A percentile compares a stretch with the other conserved stretches of the same genome.
Evolutionary conservation across 1,140 invertebrate genomes (phyloP).

Genomic region (Acromyrmex echinatior): DNA sequence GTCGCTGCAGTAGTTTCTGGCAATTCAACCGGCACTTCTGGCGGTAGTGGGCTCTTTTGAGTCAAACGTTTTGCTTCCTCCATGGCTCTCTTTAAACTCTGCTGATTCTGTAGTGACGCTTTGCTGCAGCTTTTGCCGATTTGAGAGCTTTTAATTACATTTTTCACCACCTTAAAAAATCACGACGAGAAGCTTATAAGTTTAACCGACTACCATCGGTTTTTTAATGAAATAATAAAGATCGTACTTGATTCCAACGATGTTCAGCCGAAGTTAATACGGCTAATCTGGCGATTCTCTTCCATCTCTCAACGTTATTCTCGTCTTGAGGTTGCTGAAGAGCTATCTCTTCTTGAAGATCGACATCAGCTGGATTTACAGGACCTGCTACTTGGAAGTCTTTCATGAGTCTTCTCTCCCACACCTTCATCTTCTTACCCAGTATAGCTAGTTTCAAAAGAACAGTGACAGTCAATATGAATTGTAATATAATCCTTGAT

Average conservation of each 20-base stretch:
- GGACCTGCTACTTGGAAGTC: slow-evolving; percentile 93
- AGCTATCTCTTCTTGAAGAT: slow-evolving; percentile 81
- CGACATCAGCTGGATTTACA: slow-evolving; percentile 87
- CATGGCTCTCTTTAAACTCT: slow-evolving; percentile 92
- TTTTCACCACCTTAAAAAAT: slow-evolving; percentile 74
- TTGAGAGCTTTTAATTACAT: slow-evolving; percentile 88
- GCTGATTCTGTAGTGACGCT: slow-evolving; percentile 90
- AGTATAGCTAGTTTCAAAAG: slow-evolving; percentile 86
- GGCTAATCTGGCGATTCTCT: slow-evolving; percentile 91
- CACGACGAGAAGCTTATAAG: not conserved
- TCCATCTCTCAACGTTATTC: slow-evolving; percentile 90
- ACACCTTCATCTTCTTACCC: slow-evolving; percentile 92
- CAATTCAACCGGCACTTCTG: slow-evolving; percentile 73
- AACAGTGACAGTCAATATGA: not conserved
- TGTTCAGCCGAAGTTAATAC: slow-evolving; percentile 89
- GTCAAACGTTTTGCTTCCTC: slow-evolving; percentile 90
- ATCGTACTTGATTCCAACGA: slow-evolving; percentile 90
- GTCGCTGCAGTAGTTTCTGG: slow-evolving; percentile 74
- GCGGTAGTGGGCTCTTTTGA: slow-evolving; percentile 86
- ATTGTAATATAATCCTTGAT: not conserved
- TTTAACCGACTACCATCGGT: not conserved
- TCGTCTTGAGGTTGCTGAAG: slow-evolving; percentile 87
- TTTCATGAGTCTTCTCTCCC: slow-evolving; percentile 94
- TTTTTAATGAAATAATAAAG: slow-evolving; percentile 8
- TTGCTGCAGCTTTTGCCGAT: slow-evolving; percentile 91